phyloP scores from a whole-genome alignment of 30 jellyfish, hydroid and myxozoan genomes.

The Pelagia noctiluca region DNA sequence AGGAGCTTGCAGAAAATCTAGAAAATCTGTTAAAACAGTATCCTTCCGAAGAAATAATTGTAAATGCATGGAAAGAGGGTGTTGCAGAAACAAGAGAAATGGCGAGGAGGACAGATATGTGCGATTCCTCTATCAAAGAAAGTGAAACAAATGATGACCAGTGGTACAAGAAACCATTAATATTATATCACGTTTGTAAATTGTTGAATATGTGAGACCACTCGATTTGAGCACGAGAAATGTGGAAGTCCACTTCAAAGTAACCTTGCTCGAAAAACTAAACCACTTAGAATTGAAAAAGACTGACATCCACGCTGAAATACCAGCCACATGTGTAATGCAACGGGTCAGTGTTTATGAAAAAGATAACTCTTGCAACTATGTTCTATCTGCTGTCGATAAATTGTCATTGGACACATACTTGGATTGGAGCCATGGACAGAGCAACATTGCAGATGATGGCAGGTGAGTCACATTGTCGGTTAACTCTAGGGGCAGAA shows the following conservation, averaged over 20 bases:
- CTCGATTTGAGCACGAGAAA: conserved; percentile 11
- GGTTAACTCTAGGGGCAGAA: conserved; percentile 30
- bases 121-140: conserved; percentile 5
- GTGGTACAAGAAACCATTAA: conserved; percentile 33
- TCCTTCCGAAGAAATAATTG: conserved; percentile 16
- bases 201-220: conserved; percentile 40
- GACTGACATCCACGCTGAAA: conserved; percentile 24
- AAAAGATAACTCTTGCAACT: conserved; percentile 35
- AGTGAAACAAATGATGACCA: conserved; percentile 24
- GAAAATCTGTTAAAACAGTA: conserved; percentile 13
- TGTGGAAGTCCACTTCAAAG: conserved; percentile 43
- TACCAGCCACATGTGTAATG: conserved; percentile 35
- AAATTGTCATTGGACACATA: conserved; percentile 42
- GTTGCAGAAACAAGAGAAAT: conserved; percentile 34
- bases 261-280: conserved; percentile 22
- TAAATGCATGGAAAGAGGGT: conserved; percentile 46
- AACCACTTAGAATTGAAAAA: conserved; percentile 21
- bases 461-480: conserved; percentile 46
- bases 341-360: conserved; percentile 20
- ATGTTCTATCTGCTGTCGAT: conserved; percentile 32
- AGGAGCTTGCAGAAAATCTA: conserved; percentile 11
- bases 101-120: conserved; percentile 34
- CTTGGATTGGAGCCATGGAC: conserved; percentile 31
- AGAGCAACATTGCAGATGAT: conserved; percentile 32
- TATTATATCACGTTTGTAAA: conserved; percentile 1